Evolutionary conservation across 2,888 invertebrate genomes (phyloP).

Genomic region (Protula sp.): DNA sequence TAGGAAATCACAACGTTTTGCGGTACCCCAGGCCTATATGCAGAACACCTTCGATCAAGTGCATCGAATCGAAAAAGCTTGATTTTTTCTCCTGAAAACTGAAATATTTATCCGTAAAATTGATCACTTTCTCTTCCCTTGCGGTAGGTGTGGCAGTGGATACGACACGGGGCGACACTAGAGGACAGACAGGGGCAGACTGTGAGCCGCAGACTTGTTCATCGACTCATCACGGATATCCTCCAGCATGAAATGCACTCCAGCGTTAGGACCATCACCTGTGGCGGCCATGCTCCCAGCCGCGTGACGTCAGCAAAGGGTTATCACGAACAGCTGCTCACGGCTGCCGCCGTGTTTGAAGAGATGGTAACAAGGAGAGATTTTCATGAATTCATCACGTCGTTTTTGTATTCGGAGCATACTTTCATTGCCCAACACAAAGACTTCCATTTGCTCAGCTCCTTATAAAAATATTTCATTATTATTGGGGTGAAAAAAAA

Average conservation of each 20-base stretch:
- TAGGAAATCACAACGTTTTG: too few species aligned
- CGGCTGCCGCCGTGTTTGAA: conserved; percentile 58
- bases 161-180: conserved; percentile 61
- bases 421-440: too few species aligned
- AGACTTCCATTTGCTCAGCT: too few species aligned
- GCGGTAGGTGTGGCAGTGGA: conserved; percentile 67
- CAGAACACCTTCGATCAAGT: too few species aligned
- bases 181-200: conserved; percentile 58
- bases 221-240: conserved; percentile 56
- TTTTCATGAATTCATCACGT: conserved; percentile 66
- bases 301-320: conserved; percentile 24
- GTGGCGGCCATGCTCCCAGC: conserved; percentile 10
- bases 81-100: too few species aligned
- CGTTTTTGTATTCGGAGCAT: conserved; percentile 22
- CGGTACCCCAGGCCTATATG: too few species aligned
- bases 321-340: conserved; percentile 29
- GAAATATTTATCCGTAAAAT: too few species aligned
- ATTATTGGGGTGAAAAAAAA: too few species aligned
- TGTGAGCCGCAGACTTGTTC: conserved; percentile 58
- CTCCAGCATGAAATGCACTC: conserved; percentile 38
- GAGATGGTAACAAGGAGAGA: conserved; percentile 61
- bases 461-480: too few species aligned
- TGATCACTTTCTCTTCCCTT: too few species aligned
- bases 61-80: too few species aligned
- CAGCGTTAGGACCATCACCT: background rate